These are phyloP conservation scores for Agrenia bidenticulata DNA, from an alignment of 2,888 invertebrate species.

Conservation along the genomic window DNA sequence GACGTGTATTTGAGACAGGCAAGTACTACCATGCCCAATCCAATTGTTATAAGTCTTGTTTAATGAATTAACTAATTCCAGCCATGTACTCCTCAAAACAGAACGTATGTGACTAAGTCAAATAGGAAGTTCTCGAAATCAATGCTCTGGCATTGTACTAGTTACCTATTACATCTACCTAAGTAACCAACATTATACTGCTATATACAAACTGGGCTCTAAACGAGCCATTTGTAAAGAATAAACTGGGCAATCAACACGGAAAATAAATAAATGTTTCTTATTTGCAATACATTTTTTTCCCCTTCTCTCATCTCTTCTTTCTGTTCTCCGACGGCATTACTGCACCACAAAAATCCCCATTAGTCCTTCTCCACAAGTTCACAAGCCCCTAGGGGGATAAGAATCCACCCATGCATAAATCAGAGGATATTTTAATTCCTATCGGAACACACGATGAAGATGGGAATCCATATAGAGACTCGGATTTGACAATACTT, in stretches of 20 bases:
- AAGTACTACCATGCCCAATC: no score
- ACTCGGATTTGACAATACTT: no score
- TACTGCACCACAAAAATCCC: no score
- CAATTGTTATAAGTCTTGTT: no score
- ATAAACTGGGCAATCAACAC: slow-evolving; percentile 53
- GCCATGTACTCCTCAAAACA: slow-evolving; percentile 15
- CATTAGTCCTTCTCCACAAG: no score
- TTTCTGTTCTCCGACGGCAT: no score
- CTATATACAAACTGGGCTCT: slow-evolving; percentile 32
- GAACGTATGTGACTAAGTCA: slow-evolving; percentile 51
- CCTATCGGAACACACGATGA: no score
- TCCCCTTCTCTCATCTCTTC: no score
- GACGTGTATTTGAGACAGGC: neutral
- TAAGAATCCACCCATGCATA: no score
- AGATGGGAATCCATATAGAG: no score
- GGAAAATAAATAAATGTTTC: slow-evolving; percentile 52
- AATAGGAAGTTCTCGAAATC: slow-evolving; percentile 44
- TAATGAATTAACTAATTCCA: slow-evolving; percentile 5
- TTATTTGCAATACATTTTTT: slow-evolving; percentile 49
- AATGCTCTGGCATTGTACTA: slow-evolving; percentile 41
- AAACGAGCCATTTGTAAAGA: slow-evolving; percentile 51
- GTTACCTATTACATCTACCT: slow-evolving; percentile 44
- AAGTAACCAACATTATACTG: slow-evolving; percentile 21
- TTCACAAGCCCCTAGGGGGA: no score
- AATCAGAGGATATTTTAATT: no score